Conservation (phyloP, 2,113 vertebrate genomes). For the Donacobius atricapilla region DNA sequence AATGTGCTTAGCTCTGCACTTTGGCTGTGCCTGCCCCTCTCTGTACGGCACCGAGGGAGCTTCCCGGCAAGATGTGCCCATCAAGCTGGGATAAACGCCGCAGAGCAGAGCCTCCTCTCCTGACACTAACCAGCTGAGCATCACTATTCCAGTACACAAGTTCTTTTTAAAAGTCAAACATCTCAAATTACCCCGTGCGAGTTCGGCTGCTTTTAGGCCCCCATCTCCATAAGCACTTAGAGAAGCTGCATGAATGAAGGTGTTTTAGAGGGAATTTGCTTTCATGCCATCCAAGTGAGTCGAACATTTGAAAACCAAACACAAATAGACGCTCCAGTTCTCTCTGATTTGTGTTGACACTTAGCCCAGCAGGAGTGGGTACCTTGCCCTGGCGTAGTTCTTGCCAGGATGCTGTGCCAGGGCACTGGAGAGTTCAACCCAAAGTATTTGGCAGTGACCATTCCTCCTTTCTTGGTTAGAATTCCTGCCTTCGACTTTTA, state of each 20-base stretch:
- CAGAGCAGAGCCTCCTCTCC: not conserved
- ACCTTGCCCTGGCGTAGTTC: not conserved
- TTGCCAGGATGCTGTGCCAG: not conserved
- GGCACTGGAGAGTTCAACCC: not conserved
- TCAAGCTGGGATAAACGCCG: fast-evolving
- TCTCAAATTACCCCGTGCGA: not conserved
- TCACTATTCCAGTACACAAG: not conserved
- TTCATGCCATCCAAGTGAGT: not conserved
- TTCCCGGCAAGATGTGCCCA: not conserved
- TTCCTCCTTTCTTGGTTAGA: not conserved
- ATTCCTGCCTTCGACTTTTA: not conserved
- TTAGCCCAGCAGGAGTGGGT: not conserved
- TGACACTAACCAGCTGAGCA: not conserved
- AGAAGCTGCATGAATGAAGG: not conserved
- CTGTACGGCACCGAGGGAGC: not conserved
- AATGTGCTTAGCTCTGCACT: slow-evolving; percentile 33
- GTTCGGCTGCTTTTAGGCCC: not conserved
- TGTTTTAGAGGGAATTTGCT: not conserved
- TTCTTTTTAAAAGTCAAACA: not conserved
- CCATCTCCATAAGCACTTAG: not conserved
- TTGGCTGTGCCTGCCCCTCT: not conserved
- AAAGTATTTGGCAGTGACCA: not conserved
- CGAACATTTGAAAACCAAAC: not conserved
- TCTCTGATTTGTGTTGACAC: not conserved
- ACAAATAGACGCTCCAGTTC: not conserved